Evolutionary conservation across 2,113 vertebrate species (phyloP), one percentile per base, ranked within the genome.

Genomic region (Circaetus cinerascens): DNA sequence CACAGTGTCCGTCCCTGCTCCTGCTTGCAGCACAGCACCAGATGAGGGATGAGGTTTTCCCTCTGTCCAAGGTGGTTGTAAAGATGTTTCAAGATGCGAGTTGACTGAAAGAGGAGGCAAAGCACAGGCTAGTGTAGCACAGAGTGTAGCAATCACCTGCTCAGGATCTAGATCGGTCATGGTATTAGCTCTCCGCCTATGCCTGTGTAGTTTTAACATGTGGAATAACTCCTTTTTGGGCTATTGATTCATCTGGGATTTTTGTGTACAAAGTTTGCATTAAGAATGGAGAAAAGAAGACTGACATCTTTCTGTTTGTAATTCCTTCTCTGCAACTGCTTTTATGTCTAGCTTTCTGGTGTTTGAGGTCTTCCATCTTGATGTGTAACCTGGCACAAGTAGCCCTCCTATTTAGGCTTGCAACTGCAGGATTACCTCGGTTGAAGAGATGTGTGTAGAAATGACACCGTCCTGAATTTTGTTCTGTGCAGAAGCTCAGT

Each of bases 1-100:
- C 0, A 1, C 3, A 0, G 23, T 60, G 67, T 14, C 46, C 1
- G 4, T 57, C 69, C 51, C 38, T 29, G 45, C 55, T 46, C 20
- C n/a, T 0, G 3, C 55, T 36, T 5, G n/a, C 63, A 66, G 41
- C 53, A 10, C 3, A 0, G 26, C 12, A 8, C 57, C 63, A 77
- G 90, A 68, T 85, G 51, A 64, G 92, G 59, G 27, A 40, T 25
- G 56, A 51, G 38, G n/a, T 16, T 75, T 80, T 80, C 36, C 27
- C 18, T 50, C 22, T 11, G 23, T 17, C 83, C 51, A 56, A 13
- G 43, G 20, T 1, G 2, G 12, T 17, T 57, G 62, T 48, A 40
- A 74, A 63, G 59, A n/a, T 81, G 66, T 30, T 67, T 60, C 32
- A 34, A 79, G 40, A 62, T 16, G 56, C 13, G 18, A 82, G 17